Conservation (phyloP, 2,888 invertebrate species). For the Drosophila infuscata region DNA sequence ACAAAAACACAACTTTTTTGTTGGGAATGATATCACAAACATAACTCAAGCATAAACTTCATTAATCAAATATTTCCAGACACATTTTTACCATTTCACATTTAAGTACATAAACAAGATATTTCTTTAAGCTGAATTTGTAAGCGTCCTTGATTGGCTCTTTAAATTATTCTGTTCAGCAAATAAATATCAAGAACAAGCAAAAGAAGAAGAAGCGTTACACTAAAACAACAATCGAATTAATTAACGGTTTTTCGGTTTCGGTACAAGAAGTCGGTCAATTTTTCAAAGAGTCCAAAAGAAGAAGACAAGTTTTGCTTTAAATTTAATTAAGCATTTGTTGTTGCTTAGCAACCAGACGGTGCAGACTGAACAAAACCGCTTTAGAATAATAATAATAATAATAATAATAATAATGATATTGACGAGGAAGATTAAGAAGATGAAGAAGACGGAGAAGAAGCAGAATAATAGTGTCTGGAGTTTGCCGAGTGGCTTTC, state of each 20-base stretch:
- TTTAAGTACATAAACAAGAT: slow-evolving; percentile 1
- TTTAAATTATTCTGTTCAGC: slow-evolving; percentile 6
- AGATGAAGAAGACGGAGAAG: neutral
- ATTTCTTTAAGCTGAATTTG: slow-evolving; percentile 1
- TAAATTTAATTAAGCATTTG: slow-evolving; percentile 74
- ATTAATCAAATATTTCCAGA: slow-evolving; percentile 19
- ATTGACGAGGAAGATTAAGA: neutral
- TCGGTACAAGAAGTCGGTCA: slow-evolving; percentile 76
- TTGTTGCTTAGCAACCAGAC: slow-evolving; percentile 6
- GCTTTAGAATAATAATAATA: slow-evolving; percentile 15
- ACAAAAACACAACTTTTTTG: neutral
- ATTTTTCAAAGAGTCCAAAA: slow-evolving; percentile 33
- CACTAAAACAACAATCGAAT: slow-evolving; percentile 56
- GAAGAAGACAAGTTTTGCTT: slow-evolving; percentile 44
- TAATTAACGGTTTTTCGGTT: slow-evolving; percentile 72
- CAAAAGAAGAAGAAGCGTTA: slow-evolving; percentile 12
- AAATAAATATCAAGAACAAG: slow-evolving; percentile 14
- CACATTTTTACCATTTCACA: neutral
- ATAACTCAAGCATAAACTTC: neutral
- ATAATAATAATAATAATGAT: neutral
- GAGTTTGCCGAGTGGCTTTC: slow-evolving; percentile 70
- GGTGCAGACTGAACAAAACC: slow-evolving; percentile 14
- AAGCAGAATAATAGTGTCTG: slow-evolving; percentile 38
- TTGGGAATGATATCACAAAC: neutral
- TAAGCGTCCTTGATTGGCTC: neutral